phyloP scores from a whole-genome alignment of 2,113 vertebrate species.

The Dolichotis patagonum region DNA sequence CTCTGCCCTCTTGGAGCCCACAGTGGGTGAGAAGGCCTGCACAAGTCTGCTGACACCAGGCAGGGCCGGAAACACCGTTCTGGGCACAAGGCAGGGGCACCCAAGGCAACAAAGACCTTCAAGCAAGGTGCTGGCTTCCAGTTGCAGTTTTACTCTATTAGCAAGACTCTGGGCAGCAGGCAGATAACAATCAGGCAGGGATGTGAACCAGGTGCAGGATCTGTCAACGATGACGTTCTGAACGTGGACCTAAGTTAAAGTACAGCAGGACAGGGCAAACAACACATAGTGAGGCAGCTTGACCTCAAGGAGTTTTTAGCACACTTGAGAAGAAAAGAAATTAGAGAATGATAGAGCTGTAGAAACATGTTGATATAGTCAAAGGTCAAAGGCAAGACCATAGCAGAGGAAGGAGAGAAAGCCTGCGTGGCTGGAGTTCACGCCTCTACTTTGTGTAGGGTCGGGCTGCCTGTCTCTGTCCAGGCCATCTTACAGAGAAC shows the following conservation, averaged over 20 bases:
- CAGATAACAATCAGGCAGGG: background rate
- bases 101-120: background rate
- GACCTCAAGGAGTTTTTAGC: background rate
- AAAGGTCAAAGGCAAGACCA: background rate
- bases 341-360: background rate
- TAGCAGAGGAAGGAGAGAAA: rapidly evolving
- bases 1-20: background rate
- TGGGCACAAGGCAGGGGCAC: background rate
- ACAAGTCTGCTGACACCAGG: background rate
- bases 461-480: background rate
- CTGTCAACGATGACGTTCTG: background rate
- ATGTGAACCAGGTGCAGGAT: background rate
- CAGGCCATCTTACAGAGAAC: background rate
- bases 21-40: background rate
- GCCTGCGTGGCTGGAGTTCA: background rate
- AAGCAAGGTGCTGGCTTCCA: background rate
- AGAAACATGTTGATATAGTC: background rate
- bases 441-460: background rate
- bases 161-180: background rate
- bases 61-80: background rate
- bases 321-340: background rate
- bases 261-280: background rate
- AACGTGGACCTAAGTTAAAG: background rate
- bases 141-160: background rate
- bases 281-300: background rate